Evolutionary conservation across 35 echinoderm and acorn worm genomes (phyloP).

Genomic region (Lytechinus pictus): DNA sequence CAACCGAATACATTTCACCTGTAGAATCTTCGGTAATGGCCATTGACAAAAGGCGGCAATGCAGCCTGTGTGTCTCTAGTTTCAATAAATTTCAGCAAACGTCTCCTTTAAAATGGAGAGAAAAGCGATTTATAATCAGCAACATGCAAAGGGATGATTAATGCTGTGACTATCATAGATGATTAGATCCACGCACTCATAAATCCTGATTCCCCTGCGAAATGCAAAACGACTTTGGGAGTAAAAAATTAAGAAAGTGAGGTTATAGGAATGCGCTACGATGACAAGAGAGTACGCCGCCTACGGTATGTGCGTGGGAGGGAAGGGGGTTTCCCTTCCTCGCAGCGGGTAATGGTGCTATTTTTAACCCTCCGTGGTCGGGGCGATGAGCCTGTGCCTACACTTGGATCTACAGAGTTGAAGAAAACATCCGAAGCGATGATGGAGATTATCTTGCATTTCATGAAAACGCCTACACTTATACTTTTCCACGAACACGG

Average conservation of each 20-base stretch:
- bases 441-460: background rate
- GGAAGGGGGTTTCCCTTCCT: background rate
- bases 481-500: background rate
- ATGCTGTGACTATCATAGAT: background rate
- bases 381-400: background rate
- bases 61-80: background rate
- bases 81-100: background rate
- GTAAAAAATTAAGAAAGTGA: background rate
- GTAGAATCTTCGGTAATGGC: background rate
- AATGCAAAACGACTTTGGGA: background rate
- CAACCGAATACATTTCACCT: background rate
- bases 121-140: background rate
- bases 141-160: background rate
- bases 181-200: conserved; percentile 20
- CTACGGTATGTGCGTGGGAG: conserved; percentile 29
- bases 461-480: background rate
- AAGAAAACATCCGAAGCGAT: background rate
- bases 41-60: background rate
- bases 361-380: background rate
- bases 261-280: background rate
- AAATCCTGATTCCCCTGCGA: conserved; percentile 19
- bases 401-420: background rate
- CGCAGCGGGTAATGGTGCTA: background rate
- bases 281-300: conserved; percentile 7
- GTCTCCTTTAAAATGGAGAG: background rate